Conservation (phyloP, 2,113 vertebrate genomes). For the Potamarius usumacintae region DNA sequence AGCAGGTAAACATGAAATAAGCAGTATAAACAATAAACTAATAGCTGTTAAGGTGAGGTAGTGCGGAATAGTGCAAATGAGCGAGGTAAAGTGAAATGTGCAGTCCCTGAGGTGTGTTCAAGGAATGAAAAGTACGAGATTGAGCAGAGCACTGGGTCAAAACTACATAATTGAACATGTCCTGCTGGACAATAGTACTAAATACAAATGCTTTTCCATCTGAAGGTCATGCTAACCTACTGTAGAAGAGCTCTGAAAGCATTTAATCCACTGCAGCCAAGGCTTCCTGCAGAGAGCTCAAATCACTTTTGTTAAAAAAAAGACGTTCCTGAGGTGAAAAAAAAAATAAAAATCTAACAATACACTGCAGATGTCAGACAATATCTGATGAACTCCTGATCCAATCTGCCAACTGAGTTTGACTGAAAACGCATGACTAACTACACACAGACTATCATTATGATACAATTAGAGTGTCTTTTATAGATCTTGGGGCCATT, state of each 20-base stretch:
- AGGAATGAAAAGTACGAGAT: neutral
- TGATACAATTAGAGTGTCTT: conserved; percentile 4
- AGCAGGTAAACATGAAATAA: too few species aligned
- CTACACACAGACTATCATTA: neutral
- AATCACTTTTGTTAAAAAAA: conserved; percentile 19
- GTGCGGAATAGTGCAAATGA: too few species aligned
- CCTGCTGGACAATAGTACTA: neutral
- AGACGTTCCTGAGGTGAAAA: neutral
- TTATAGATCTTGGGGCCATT: conserved; percentile 1
- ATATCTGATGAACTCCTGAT: neutral
- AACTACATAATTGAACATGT: neutral
- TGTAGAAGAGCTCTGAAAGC: conserved; percentile 15
- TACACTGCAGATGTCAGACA: neutral
- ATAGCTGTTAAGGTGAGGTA: too few species aligned
- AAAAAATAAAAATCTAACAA: neutral
- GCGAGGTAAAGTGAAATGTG: too few species aligned
- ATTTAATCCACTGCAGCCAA: neutral
- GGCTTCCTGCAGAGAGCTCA: conserved; percentile 13
- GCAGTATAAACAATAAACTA: too few species aligned
- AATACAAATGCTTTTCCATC: conserved; percentile 13
- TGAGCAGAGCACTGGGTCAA: neutral
- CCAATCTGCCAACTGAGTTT: neutral
- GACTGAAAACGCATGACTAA: neutral
- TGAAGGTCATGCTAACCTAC: conserved; percentile 30
- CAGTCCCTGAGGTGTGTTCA: neutral